Conservation (phyloP, 2,113 vertebrate genomes). For the Alectura lathami region DNA sequence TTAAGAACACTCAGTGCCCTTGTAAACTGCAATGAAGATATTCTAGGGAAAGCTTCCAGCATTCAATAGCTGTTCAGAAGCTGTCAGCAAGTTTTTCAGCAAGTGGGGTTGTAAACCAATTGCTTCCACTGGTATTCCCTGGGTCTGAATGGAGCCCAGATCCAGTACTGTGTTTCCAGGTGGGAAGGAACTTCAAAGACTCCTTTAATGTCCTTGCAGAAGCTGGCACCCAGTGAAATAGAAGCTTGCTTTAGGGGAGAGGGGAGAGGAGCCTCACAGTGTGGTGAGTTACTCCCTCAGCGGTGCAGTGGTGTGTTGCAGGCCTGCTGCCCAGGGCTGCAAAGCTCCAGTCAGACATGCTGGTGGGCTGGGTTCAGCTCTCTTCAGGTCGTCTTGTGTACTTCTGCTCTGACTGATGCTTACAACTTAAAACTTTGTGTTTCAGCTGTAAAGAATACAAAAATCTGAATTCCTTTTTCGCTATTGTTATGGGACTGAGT, state of each 20-base stretch:
- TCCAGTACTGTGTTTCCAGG: neutral
- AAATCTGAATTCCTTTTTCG: slow-evolving; percentile 97
- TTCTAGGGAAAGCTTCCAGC: neutral
- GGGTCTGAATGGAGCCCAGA: neutral
- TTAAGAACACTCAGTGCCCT: neutral
- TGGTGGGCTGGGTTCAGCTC: neutral
- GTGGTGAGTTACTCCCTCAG: neutral
- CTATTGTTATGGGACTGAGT: slow-evolving; percentile 94
- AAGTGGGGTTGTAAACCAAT: neutral
- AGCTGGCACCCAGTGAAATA: neutral
- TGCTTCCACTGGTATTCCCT: neutral
- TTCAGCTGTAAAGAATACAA: slow-evolving; percentile 96
- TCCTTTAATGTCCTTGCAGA: neutral
- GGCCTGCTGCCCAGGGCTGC: neutral
- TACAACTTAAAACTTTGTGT: slow-evolving; percentile 68
- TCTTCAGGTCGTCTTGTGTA: neutral
- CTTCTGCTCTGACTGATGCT: neutral
- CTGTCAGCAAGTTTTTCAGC: slow-evolving; percentile 7
- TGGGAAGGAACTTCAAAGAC: neutral
- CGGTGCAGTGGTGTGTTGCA: neutral
- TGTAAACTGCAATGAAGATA: neutral
- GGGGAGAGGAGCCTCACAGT: neutral
- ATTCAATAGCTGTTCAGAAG: slow-evolving; percentile 5
- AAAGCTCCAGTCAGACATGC: neutral
- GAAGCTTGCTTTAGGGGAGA: neutral